These are phyloP conservation scores for Dolichoris vasculosae DNA, from an alignment of 1,140 invertebrate genomes.

Conservation along the genomic window DNA sequence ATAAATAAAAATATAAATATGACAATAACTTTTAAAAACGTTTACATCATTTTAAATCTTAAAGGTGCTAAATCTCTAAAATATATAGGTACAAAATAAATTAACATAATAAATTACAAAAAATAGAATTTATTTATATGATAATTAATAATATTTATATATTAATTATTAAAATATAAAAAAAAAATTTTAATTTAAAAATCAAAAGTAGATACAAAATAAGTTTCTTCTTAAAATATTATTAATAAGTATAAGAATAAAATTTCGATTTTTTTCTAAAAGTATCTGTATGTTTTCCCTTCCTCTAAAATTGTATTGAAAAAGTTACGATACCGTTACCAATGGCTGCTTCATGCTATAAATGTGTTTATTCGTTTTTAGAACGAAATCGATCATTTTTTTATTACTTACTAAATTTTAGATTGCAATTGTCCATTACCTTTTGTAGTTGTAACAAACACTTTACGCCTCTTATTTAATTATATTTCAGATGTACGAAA, in stretches of 20 bases:
- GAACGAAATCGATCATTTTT: background rate
- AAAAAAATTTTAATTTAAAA: background rate
- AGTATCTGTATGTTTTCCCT: background rate
- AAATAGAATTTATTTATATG: too few relatives aligned
- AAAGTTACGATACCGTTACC: background rate
- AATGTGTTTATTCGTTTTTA: background rate
- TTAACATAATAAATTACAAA: too few relatives aligned
- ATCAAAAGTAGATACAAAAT: background rate
- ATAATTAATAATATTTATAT: too few relatives aligned
- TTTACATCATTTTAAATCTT: too few relatives aligned
- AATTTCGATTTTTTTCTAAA: background rate
- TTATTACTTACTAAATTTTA: background rate
- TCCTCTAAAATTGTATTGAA: background rate
- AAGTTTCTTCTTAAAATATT: background rate
- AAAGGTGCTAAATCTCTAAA: too few relatives aligned
- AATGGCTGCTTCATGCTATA: background rate
- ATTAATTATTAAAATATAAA: too few relatives aligned
- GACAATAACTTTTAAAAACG: too few relatives aligned
- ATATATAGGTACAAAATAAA: too few relatives aligned
- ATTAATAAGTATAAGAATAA: background rate
- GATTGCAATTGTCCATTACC: background rate
- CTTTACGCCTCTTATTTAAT: background rate
- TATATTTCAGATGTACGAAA: too few relatives aligned
- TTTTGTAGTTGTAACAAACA: background rate
- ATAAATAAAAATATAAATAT: too few relatives aligned